These are phyloP conservation scores for Scaptomyza reducta DNA, from an alignment of 2,888 invertebrate genomes.

Conservation along the genomic window DNA sequence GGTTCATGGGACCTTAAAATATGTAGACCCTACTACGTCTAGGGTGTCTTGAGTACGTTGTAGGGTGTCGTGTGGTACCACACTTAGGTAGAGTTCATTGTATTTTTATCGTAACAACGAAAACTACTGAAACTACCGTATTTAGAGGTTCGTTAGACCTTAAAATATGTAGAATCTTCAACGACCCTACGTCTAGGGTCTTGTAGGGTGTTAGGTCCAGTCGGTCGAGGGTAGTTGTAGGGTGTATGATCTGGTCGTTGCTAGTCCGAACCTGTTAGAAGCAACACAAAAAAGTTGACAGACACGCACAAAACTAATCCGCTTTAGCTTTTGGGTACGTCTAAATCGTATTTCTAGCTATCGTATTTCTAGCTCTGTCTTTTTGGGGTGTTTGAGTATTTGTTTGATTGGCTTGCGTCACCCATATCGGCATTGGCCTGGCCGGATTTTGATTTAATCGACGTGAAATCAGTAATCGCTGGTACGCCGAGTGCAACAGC, in stretches of 20 bases:
- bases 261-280: not conserved
- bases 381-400: not conserved
- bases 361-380: not conserved
- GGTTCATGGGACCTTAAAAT: no score
- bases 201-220: not conserved
- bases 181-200: no score
- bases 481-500: slow-evolving; percentile 10
- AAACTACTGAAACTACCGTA: no score
- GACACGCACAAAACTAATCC: slow-evolving; percentile 76
- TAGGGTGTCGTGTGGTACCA: no score
- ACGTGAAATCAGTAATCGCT: slow-evolving; percentile 69
- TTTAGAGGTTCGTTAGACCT: no score
- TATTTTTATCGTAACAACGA: no score
- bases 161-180: no score
- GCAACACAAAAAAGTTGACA: slow-evolving; percentile 72
- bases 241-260: not conserved
- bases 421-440: slow-evolving; percentile 10
- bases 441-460: slow-evolving; percentile 79
- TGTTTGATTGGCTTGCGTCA: slow-evolving; percentile 36
- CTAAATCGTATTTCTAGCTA: slow-evolving; percentile 50
- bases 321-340: slow-evolving; percentile 64
- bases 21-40: no score
- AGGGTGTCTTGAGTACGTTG: no score
- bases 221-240: not conserved
- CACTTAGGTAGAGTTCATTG: no score